Conservation (phyloP, 2,797 vertebrate genomes). For the Eurystomus glaucurus region DNA sequence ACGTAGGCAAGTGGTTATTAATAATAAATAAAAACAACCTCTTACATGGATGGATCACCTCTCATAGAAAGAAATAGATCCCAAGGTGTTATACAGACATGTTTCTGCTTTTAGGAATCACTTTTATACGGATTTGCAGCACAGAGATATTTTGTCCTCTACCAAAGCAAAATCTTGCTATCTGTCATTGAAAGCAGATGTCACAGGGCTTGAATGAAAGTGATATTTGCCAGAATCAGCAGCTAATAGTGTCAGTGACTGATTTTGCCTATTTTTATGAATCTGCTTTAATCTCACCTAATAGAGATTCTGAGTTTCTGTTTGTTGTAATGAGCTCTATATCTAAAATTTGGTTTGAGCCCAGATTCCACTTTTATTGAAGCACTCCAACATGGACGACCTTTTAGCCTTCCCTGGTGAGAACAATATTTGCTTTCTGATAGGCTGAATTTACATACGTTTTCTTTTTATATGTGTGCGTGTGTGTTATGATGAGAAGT, state of each 20-base stretch:
- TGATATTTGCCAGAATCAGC: constrained; percentile 9
- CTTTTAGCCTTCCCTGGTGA: constrained; percentile 60
- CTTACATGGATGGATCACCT: constrained; percentile 28
- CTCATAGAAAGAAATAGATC: constrained; percentile 38
- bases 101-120: constrained; percentile 37
- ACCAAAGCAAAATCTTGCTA: constrained; percentile 18
- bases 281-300: not conserved
- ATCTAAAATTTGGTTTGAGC: not conserved
- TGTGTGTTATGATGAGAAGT: constrained; percentile 79
- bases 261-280: constrained; percentile 20
- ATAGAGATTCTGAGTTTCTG: not conserved
- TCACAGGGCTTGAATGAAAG: constrained; percentile 12
- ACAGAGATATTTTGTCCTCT: not conserved
- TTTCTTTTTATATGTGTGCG: not conserved
- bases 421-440: constrained; percentile 86
- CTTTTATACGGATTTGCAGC: not conserved
- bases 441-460: constrained; percentile 81
- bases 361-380: constrained; percentile 19
- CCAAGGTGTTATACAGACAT: constrained; percentile 28
- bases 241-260: not conserved
- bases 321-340: not conserved
- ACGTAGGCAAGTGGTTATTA: constrained; percentile 28
- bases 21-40: constrained; percentile 63
- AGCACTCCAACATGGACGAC: constrained; percentile 58
- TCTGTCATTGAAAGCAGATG: constrained; percentile 7